Conservation (phyloP, 1,140 invertebrate genomes). For the Hyles euphorbiae region DNA sequence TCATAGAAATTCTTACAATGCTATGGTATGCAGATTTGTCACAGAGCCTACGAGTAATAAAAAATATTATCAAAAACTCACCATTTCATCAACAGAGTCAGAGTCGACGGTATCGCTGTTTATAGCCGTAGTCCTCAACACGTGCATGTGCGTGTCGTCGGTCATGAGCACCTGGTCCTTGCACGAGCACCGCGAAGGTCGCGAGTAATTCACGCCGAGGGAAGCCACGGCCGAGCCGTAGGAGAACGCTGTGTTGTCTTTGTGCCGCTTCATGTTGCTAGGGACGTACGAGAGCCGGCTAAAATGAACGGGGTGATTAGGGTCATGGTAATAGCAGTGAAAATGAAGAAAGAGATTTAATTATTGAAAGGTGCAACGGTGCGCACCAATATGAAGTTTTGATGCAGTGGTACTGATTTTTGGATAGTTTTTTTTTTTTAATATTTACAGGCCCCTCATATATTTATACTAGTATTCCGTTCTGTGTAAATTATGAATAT, state of each 20-base stretch:
- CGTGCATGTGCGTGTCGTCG: constrained; percentile 42
- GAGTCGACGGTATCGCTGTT: constrained; percentile 49
- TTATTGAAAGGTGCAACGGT: too few relatives aligned
- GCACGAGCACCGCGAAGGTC: constrained; percentile 37
- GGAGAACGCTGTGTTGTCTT: constrained; percentile 64
- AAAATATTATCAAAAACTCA: constrained; percentile 30
- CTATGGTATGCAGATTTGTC: too few relatives aligned
- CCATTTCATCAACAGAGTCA: constrained; percentile 38
- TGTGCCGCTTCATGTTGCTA: constrained; percentile 54
- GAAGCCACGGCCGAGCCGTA: constrained; percentile 53
- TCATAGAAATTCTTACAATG: too few relatives aligned
- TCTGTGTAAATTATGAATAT: too few relatives aligned
- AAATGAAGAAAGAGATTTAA: too few relatives aligned
- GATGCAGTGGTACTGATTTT: too few relatives aligned
- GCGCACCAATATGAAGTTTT: too few relatives aligned
- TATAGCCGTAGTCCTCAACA: constrained; percentile 57
- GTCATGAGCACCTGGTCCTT: constrained; percentile 49
- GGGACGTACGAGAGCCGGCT: constrained; percentile 50
- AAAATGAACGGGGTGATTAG: constrained; percentile 1
- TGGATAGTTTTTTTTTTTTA: too few relatives aligned
- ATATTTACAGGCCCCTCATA: too few relatives aligned
- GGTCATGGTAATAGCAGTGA: too few relatives aligned
- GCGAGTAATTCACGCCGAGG: constrained; percentile 28
- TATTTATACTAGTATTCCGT: too few relatives aligned
- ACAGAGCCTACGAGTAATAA: too few relatives aligned